Conservation (phyloP, 2,113 vertebrate species). For the Percopsis transmontana region DNA sequence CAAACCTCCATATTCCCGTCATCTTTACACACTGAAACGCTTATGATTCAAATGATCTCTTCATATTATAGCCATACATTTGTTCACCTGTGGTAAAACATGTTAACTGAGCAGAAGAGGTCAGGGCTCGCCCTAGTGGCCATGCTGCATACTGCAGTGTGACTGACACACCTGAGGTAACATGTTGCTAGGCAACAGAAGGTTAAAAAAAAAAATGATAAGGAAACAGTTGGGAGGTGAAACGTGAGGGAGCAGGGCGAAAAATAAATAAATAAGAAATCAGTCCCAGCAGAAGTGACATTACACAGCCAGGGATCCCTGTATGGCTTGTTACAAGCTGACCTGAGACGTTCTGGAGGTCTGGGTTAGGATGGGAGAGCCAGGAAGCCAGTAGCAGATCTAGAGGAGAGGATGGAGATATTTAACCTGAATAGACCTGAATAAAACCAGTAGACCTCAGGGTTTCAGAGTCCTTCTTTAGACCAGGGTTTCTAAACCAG, state of each 20-base stretch:
- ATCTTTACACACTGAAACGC: slow-evolving; percentile 28
- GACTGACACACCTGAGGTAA: not conserved
- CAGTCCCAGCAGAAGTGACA: not conserved
- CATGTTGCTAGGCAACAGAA: not conserved
- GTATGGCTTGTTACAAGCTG: not conserved
- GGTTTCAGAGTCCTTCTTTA: too few species aligned
- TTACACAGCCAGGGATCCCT: not conserved
- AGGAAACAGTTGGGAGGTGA: slow-evolving; percentile 52
- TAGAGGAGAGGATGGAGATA: slow-evolving; percentile 30
- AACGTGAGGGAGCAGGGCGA: slow-evolving; percentile 45
- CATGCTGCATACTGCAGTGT: not conserved
- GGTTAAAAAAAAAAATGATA: slow-evolving; percentile 40
- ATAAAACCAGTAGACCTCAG: not conserved
- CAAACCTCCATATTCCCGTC: slow-evolving; percentile 53
- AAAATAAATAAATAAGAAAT: slow-evolving; percentile 18
- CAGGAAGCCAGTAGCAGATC: slow-evolving; percentile 74
- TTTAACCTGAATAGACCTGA: not conserved
- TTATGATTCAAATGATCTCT: slow-evolving; percentile 9
- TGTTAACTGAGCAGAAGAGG: not conserved
- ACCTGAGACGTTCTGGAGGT: not conserved
- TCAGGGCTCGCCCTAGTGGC: not conserved
- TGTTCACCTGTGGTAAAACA: not conserved
- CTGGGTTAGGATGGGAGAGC: slow-evolving; percentile 66
- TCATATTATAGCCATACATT: not conserved
- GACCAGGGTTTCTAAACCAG: too few species aligned